Conservation (phyloP, 2,797 vertebrate genomes). For the Etheostoma perlongum region DNA sequence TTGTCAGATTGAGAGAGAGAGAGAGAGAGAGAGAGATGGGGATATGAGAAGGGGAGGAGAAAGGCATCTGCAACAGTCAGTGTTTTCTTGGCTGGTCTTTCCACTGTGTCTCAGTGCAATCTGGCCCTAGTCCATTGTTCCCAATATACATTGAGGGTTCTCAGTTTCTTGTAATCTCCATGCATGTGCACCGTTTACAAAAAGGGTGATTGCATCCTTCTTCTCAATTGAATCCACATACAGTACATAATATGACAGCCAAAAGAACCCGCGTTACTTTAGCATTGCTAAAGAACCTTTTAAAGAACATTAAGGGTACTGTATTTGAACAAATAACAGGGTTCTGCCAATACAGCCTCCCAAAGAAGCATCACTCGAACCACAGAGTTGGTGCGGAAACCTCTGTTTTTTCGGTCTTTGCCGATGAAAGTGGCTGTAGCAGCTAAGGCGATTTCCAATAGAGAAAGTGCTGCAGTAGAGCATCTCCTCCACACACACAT, state of each 20-base stretch:
- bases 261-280: too few relatives aligned
- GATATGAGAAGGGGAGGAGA: slow-evolving; percentile 19
- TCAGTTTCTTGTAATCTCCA: slow-evolving; percentile 10
- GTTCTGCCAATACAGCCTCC: background rate
- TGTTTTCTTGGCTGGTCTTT: slow-evolving; percentile 47
- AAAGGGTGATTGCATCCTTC: background rate
- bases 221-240: background rate
- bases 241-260: background rate
- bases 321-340: slow-evolving; percentile 14
- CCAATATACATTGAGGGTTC: slow-evolving; percentile 2
- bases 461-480: slow-evolving; percentile 51
- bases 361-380: background rate
- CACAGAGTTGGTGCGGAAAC: slow-evolving; percentile 29
- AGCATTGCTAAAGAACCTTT: background rate
- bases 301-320: background rate
- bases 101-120: slow-evolving; percentile 49
- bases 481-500: slow-evolving; percentile 28
- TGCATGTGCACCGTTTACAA: slow-evolving; percentile 16
- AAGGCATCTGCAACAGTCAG: slow-evolving; percentile 49
- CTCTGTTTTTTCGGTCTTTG: slow-evolving; percentile 29
- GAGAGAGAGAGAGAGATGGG: slow-evolving; percentile 20
- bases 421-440: slow-evolving; percentile 41
- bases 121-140: slow-evolving; percentile 28
- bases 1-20: slow-evolving; percentile 59
- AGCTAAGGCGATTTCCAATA: slow-evolving; percentile 24